Conservation (phyloP, 2,797 vertebrate species). For the Glossophaga mutica region DNA sequence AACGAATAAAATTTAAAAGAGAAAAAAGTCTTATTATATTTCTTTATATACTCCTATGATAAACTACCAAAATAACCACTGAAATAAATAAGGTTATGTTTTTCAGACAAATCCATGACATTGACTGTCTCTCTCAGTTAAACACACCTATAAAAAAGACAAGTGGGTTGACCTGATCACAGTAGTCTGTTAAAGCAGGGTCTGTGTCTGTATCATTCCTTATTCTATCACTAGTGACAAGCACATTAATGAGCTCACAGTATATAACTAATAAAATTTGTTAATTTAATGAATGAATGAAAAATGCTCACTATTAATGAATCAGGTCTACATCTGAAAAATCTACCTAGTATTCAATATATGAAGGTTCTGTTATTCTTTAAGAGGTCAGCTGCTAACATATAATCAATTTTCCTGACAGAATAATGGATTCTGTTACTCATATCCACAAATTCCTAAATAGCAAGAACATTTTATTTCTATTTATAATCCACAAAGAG, state of each 20-base stretch:
- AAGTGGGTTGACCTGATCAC: neutral
- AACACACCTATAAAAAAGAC: neutral
- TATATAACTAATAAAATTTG: neutral
- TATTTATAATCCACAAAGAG: neutral
- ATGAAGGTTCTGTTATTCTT: neutral
- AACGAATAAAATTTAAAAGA: slow-evolving; percentile 13
- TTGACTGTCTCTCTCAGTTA: neutral
- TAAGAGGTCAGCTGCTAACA: neutral
- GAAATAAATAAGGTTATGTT: neutral
- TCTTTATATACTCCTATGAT: neutral
- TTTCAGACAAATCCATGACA: neutral
- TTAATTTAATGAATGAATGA: slow-evolving; percentile 7
- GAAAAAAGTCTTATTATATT: neutral
- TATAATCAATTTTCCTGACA: neutral
- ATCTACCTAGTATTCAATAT: neutral
- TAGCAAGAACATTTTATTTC: neutral
- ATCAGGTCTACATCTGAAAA: neutral
- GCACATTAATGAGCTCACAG: neutral
- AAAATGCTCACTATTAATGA: neutral
- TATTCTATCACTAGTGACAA: neutral
- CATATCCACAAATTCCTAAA: neutral
- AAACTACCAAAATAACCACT: slow-evolving; percentile 19
- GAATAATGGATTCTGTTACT: neutral
- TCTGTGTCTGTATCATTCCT: neutral
- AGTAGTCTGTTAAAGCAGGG: neutral